phyloP scores from a whole-genome alignment of 2,113 vertebrate genomes.

The Myiozetetes cayanensis region DNA sequence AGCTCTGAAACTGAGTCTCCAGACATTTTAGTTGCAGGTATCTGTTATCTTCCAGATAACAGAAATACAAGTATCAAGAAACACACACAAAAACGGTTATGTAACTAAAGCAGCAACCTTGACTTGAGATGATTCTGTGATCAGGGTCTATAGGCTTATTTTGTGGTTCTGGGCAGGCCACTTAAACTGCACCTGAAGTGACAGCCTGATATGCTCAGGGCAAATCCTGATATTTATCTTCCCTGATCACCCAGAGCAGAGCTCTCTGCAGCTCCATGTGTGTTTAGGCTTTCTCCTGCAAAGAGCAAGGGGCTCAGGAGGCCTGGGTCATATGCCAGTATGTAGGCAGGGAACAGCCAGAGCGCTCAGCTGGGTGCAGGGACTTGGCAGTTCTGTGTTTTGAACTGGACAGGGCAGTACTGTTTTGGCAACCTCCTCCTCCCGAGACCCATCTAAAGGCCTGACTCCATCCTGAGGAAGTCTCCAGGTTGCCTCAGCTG shows the following conservation, averaged over 20 bases:
- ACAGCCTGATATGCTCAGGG: neutral
- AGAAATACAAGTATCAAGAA: neutral
- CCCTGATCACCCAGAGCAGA: neutral
- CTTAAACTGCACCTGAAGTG: neutral
- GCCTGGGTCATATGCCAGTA: neutral
- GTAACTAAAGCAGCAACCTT: neutral
- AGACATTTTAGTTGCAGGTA: neutral
- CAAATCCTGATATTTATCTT: neutral
- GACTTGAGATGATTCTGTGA: neutral
- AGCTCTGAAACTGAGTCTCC: neutral
- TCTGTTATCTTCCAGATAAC: neutral
- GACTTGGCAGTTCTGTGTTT: neutral
- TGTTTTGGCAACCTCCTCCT: neutral
- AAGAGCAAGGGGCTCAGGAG: neutral
- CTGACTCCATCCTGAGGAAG: neutral
- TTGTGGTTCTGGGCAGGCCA: neutral
- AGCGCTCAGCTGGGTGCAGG: fast-evolving
- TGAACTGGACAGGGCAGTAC: neutral
- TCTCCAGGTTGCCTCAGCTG: neutral
- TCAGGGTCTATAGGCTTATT: neutral
- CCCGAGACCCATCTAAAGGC: neutral
- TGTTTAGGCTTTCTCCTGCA: neutral
- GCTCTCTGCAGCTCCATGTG: neutral
- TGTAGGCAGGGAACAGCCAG: neutral
- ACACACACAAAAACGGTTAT: neutral